A percentile compares a stretch with the other conserved stretches of the same genome.
phyloP scores from a whole-genome alignment of 2,888 invertebrate species.

The Eupithecia centaureata region DNA sequence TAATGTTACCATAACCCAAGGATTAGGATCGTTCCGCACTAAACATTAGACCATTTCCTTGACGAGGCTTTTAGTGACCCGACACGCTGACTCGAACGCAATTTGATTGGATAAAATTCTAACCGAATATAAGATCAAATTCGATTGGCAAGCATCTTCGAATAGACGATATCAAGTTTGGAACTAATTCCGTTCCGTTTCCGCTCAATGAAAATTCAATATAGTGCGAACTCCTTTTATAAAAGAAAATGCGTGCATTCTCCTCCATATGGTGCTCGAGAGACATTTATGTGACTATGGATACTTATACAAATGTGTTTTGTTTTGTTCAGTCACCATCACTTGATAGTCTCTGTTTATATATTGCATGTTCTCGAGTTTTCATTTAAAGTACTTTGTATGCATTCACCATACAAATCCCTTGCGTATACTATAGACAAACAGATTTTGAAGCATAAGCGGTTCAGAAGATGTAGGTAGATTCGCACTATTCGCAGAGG shows the following conservation, averaged over 20 bases:
- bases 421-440: conserved; percentile 36
- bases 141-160: neutral
- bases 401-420: conserved; percentile 35
- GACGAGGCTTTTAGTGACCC: conserved; percentile 56
- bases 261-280: conserved; percentile 30
- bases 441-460: conserved; percentile 44
- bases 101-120: conserved; percentile 41
- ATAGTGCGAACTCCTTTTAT: conserved; percentile 23
- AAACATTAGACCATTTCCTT: conserved; percentile 61
- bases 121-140: neutral
- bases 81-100: conserved; percentile 56
- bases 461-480: conserved; percentile 52
- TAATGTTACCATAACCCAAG: conserved; percentile 74
- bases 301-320: conserved; percentile 17
- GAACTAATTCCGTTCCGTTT: neutral
- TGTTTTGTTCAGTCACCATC: conserved; percentile 28
- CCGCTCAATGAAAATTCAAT: conserved; percentile 12
- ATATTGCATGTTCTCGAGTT: conserved; percentile 19
- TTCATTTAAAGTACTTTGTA: conserved; percentile 36
- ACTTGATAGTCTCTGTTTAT: conserved; percentile 17
- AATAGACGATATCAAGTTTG: neutral
- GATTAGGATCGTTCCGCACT: conserved; percentile 60
- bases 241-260: conserved; percentile 38
- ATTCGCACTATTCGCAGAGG: conserved; percentile 58
- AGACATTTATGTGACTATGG: conserved; percentile 26